phyloP scores from a whole-genome alignment of 30 jellyfish, hydroid and myxozoan species.

The Hydractinia echinata region DNA sequence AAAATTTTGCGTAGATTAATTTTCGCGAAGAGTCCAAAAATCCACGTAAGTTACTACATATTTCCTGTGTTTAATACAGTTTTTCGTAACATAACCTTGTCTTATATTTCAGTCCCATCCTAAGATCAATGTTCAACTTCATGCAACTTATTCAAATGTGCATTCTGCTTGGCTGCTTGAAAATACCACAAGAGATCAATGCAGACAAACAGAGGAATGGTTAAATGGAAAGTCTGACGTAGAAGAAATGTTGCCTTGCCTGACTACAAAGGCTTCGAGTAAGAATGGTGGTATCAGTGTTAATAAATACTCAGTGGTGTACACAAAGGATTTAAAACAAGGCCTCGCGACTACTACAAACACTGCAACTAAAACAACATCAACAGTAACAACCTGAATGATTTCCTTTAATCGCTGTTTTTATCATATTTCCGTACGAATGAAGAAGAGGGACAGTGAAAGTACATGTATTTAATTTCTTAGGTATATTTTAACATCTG shows the following conservation, averaged over 20 bases:
- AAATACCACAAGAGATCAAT: slow-evolving; percentile 83
- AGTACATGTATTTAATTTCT: too few species aligned
- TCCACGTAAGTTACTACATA: too few species aligned
- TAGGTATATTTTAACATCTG: too few species aligned
- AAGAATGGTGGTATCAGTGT: slow-evolving; percentile 60
- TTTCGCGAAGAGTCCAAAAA: too few species aligned
- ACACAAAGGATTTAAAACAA: slow-evolving; percentile 29
- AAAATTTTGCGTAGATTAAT: too few species aligned
- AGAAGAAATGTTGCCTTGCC: slow-evolving; percentile 68
- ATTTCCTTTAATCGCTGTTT: too few species aligned
- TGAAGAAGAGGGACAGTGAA: too few species aligned
- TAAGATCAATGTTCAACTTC: slow-evolving; percentile 47
- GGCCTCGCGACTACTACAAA: neutral
- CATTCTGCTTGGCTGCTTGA: slow-evolving; percentile 82
- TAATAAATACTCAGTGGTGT: slow-evolving; percentile 56
- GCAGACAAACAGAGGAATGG: slow-evolving; percentile 81
- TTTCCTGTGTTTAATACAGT: neutral
- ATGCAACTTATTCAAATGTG: slow-evolving; percentile 36
- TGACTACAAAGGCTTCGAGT: slow-evolving; percentile 41
- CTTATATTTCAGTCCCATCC: slow-evolving; percentile 50
- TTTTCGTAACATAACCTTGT: neutral
- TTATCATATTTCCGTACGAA: too few species aligned
- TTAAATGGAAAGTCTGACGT: slow-evolving; percentile 47
- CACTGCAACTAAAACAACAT: too few species aligned
- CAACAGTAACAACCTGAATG: too few species aligned